Conservation (phyloP, 2,113 vertebrate genomes). For the Pteropus alecto region DNA sequence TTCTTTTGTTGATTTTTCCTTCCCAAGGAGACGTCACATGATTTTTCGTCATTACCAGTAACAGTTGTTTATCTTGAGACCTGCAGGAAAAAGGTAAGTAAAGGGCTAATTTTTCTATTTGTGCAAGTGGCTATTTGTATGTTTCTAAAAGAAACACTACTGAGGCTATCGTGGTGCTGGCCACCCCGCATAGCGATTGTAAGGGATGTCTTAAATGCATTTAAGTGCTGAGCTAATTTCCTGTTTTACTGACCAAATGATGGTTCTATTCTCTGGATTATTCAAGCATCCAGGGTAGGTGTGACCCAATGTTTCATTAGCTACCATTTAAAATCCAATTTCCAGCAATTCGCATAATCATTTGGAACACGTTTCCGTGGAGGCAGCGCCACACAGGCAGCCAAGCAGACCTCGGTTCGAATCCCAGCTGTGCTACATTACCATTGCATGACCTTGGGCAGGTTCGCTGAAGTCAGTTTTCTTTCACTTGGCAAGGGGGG, state of each 20-base stretch:
- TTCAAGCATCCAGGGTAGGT: not conserved
- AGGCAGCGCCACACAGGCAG: not conserved
- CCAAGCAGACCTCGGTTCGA: not conserved
- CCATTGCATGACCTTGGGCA: not conserved
- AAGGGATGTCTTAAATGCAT: not conserved
- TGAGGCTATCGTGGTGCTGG: not conserved
- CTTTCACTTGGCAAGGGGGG: not conserved
- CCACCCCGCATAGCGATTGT: not conserved
- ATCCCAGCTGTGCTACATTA: fast-evolving
- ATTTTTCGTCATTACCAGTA: not conserved
- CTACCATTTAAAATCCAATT: not conserved
- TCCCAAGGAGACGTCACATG: fast-evolving
- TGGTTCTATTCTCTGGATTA: not conserved
- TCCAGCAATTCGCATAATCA: not conserved
- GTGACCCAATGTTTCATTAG: not conserved
- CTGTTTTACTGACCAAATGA: not conserved
- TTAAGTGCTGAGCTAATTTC: not conserved
- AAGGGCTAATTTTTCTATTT: not conserved
- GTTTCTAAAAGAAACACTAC: not conserved
- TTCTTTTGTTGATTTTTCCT: not conserved
- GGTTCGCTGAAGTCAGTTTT: not conserved
- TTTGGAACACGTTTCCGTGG: not conserved
- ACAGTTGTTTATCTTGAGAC: not conserved
- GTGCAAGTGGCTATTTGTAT: not conserved
- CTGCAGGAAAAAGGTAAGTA: not conserved